phyloP scores from a whole-genome alignment of 2,113 vertebrate genomes.

The Nyctibius bracteatus region DNA sequence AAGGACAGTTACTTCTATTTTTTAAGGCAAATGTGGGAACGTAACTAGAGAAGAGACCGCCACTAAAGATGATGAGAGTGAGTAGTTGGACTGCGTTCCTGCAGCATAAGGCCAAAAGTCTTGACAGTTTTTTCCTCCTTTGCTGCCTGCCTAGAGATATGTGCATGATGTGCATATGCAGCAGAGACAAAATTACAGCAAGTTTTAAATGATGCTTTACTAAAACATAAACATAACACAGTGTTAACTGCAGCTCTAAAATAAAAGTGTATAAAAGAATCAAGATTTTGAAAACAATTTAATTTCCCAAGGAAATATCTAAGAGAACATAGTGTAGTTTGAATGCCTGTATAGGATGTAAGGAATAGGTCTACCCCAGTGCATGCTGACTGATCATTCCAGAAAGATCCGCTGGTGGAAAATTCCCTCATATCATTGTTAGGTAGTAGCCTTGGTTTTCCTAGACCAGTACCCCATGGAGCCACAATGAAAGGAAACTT shows the following conservation, averaged over 20 bases:
- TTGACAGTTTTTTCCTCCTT: background rate
- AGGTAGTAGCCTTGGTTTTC: background rate
- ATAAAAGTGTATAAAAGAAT: background rate
- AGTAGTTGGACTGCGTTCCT: background rate
- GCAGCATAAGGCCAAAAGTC: background rate
- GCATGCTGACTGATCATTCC: background rate
- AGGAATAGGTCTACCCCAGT: background rate
- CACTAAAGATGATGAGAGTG: background rate
- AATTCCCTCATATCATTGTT: background rate
- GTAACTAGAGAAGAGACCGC: background rate
- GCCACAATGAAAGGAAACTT: background rate
- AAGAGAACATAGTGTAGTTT: background rate
- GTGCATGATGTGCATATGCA: accelerated
- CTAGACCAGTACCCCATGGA: background rate
- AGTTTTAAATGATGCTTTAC: background rate
- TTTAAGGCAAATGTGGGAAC: background rate
- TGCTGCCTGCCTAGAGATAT: background rate
- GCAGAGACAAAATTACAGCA: background rate
- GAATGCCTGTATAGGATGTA: background rate
- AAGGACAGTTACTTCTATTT: background rate
- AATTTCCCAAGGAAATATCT: background rate
- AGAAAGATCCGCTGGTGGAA: background rate
- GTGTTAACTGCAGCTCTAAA: background rate
- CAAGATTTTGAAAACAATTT: background rate
- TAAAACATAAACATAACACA: background rate